Conservation (phyloP, 2,888 invertebrate genomes). For the Gandaritis pyraliata region DNA sequence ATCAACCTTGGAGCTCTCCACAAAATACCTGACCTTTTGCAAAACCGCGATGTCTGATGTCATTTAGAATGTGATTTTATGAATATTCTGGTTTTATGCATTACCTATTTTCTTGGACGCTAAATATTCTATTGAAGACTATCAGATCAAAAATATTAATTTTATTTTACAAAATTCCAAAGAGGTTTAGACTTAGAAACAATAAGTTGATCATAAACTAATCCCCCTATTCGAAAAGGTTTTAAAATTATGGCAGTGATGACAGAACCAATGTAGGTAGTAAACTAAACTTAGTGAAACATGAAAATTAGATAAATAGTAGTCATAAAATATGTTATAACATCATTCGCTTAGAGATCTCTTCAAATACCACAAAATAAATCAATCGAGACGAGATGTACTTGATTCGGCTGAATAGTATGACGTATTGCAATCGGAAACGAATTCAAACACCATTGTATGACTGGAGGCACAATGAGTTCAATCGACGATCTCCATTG, state of each 20-base stretch:
- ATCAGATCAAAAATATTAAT: too few relatives aligned
- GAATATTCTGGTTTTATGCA: constrained; percentile 10
- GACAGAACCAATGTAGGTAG: too few relatives aligned
- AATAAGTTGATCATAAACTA: too few relatives aligned
- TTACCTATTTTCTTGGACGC: not conserved
- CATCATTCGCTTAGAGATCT: not conserved
- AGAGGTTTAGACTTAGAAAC: too few relatives aligned
- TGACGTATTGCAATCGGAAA: constrained; percentile 35
- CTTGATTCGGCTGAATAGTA: constrained; percentile 22
- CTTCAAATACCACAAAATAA: constrained; percentile 11
- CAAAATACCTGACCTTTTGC: constrained; percentile 19
- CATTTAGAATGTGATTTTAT: constrained; percentile 22
- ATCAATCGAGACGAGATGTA: constrained; percentile 22
- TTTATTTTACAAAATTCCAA: too few relatives aligned
- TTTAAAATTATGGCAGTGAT: too few relatives aligned
- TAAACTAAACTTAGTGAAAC: too few relatives aligned
- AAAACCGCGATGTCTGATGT: constrained; percentile 21
- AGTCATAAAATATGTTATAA: not conserved
- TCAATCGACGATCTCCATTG: constrained; percentile 16
- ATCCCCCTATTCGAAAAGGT: too few relatives aligned
- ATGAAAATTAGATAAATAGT: too few relatives aligned
- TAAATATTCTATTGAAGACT: not conserved
- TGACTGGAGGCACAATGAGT: constrained; percentile 12
- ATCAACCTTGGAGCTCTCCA: constrained; percentile 22
- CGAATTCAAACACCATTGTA: constrained; percentile 36